These are phyloP conservation scores for Papilio polyxenes DNA, from an alignment of 1,140 invertebrate species.

Conservation along the genomic window DNA sequence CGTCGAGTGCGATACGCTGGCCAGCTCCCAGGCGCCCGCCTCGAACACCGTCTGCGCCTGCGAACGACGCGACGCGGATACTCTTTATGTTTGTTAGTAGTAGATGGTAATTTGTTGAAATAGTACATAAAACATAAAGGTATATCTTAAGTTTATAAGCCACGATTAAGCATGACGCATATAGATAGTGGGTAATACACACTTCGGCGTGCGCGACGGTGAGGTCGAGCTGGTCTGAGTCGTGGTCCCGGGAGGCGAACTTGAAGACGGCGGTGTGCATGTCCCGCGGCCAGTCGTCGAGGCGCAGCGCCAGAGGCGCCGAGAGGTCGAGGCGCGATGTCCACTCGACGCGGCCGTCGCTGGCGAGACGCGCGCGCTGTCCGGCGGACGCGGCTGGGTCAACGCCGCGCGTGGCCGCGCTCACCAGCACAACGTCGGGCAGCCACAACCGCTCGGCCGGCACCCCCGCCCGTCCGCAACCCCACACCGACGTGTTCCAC, in stretches of 20 bases:
- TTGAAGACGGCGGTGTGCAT: conserved; percentile 54
- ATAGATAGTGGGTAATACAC: background rate
- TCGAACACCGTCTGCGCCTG: conserved; percentile 59
- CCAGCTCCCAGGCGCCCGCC: conserved; percentile 61
- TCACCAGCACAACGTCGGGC: conserved; percentile 62
- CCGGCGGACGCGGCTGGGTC: conserved; percentile 45
- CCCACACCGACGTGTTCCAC: conserved; percentile 66
- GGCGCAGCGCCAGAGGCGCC: conserved; percentile 53
- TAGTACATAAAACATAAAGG: too few species aligned
- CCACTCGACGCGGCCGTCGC: conserved; percentile 56
- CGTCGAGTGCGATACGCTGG: conserved; percentile 42
- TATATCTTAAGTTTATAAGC: background rate
- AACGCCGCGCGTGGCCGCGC: conserved; percentile 49
- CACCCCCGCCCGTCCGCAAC: conserved; percentile 51
- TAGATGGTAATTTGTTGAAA: too few species aligned
- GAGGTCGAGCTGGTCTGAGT: conserved; percentile 52
- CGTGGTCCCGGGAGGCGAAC: conserved; percentile 59
- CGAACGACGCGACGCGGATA: background rate
- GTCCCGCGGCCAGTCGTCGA: conserved; percentile 64
- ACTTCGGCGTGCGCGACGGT: conserved; percentile 49
- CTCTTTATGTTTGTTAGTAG: too few species aligned
- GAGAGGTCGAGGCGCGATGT: conserved; percentile 54
- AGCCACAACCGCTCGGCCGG: conserved; percentile 62
- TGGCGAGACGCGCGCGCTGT: conserved; percentile 54
- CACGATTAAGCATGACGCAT: too few species aligned